Conservation (phyloP, 2,888 invertebrate species). For the Lithophane leautieri region DNA sequence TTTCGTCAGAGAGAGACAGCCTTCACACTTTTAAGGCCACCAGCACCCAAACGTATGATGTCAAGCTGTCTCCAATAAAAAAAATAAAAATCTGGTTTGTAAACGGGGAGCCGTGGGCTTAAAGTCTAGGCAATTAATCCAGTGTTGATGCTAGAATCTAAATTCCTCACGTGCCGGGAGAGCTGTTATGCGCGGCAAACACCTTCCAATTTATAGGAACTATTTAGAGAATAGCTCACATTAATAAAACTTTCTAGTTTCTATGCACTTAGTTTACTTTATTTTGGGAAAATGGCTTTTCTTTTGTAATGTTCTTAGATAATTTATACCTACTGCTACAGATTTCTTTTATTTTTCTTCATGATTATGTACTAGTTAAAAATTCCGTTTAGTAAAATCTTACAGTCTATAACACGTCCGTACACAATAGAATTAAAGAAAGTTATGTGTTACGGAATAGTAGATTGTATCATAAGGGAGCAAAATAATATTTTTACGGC, state of each 20-base stretch:
- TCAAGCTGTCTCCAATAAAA: no score
- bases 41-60: no score
- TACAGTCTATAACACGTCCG: neutral
- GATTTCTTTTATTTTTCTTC: neutral
- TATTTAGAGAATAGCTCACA: constrained; percentile 25
- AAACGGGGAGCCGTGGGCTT: neutral
- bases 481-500: no score
- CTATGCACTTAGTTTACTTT: constrained; percentile 1
- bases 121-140: constrained; percentile 21
- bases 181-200: constrained; percentile 2
- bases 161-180: constrained; percentile 17
- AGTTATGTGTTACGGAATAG: neutral
- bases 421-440: neutral
- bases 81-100: no score
- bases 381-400: neutral
- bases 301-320: neutral
- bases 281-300: neutral
- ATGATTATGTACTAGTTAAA: neutral
- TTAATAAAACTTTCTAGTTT: constrained; percentile 11
- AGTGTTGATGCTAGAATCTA: constrained; percentile 8
- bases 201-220: constrained; percentile 40
- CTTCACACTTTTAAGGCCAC: no score
- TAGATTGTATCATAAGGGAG: no score
- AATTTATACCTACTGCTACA: neutral
- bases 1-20: no score